Evolutionary conservation across 2,113 vertebrate species (phyloP).

Genomic region (Mustela lutreola): DNA sequence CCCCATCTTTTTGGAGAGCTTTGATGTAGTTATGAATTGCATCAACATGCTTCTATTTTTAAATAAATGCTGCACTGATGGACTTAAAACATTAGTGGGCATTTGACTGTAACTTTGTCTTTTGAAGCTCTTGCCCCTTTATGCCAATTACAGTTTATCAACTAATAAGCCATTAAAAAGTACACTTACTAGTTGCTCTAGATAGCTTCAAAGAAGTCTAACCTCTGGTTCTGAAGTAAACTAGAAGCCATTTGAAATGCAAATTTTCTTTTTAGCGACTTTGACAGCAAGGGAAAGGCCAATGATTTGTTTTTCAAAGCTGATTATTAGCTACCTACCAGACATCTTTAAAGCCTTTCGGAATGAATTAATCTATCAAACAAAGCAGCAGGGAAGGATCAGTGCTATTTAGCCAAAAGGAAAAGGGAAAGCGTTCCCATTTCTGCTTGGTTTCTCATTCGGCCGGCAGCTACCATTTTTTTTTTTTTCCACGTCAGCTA

Average conservation of each 20-base stretch:
- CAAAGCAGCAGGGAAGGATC: conserved; percentile 14
- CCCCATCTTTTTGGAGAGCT: neutral
- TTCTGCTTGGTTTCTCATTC: neutral
- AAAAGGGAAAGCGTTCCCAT: neutral
- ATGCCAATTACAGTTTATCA: conserved; percentile 68
- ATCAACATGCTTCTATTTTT: conserved; percentile 55
- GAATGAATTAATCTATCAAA: conserved; percentile 60
- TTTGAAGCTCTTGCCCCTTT: conserved; percentile 61
- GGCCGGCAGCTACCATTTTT: neutral
- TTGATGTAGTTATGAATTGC: neutral
- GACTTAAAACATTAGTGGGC: neutral
- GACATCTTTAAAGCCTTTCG: conserved; percentile 57
- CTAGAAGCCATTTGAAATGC: conserved; percentile 43
- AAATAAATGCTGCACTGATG: neutral
- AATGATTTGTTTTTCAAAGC: conserved; percentile 49
- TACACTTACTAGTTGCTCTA: neutral
- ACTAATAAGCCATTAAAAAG: conserved; percentile 65
- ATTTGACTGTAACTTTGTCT: conserved; percentile 63
- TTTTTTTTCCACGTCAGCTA: neutral
- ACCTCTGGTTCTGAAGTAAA: conserved; percentile 62
- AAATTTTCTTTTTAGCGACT: conserved; percentile 62
- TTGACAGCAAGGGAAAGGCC: conserved; percentile 12
- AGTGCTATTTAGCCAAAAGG: neutral
- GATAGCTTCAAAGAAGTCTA: conserved; percentile 44
- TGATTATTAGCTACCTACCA: neutral